These are phyloP conservation scores for Caprella mutica DNA, from an alignment of 2,888 invertebrate genomes.

Conservation along the genomic window DNA sequence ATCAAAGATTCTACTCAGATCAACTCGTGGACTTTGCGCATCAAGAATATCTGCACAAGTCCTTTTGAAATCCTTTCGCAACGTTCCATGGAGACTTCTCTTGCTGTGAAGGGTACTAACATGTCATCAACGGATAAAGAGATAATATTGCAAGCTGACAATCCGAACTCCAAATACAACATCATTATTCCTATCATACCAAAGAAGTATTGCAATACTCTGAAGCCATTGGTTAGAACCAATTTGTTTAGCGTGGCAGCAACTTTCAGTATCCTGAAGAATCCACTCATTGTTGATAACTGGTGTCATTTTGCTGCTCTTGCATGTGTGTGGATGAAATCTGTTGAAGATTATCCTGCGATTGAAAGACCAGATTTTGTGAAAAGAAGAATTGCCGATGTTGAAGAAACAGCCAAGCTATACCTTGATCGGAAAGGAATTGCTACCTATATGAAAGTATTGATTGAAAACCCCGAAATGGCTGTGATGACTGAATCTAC, in stretches of 20 bases:
- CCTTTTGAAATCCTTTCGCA: constrained; percentile 21
- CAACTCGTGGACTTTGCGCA: constrained; percentile 23
- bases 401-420: constrained; percentile 15
- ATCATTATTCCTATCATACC: constrained; percentile 23
- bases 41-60: constrained; percentile 8
- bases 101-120: constrained; percentile 2
- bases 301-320: constrained; percentile 18
- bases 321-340: constrained; percentile 15
- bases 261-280: constrained; percentile 23
- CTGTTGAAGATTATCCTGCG: constrained; percentile 15
- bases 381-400: neutral
- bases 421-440: constrained; percentile 9
- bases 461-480: constrained; percentile 7
- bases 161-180: constrained; percentile 16
- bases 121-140: constrained; percentile 10
- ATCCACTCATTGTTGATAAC: constrained; percentile 21
- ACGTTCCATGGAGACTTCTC: constrained; percentile 3
- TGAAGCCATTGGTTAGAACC: constrained; percentile 15
- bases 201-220: neutral
- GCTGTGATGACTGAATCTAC: constrained; percentile 25
- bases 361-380: constrained; percentile 13
- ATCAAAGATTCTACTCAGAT: constrained; percentile 16
- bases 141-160: constrained; percentile 10
- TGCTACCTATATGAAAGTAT: neutral
- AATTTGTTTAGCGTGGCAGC: constrained; percentile 20